Evolutionary conservation across 2,113 vertebrate genomes (phyloP), one percentile per base, ranked within the genome.

Genomic region (Cercocebus atys): DNA sequence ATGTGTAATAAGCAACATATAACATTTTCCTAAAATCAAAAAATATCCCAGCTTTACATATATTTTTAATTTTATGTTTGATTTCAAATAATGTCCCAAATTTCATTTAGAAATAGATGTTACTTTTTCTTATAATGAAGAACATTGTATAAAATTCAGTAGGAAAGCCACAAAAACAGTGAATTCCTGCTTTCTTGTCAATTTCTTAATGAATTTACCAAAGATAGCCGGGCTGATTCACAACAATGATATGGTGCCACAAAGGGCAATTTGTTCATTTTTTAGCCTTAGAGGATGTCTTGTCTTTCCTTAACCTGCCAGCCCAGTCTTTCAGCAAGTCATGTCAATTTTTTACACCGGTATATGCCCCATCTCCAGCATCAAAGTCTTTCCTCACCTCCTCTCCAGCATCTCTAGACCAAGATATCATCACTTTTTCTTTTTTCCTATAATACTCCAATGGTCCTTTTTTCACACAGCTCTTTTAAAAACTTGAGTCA

Each of bases 11-110:
- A 38, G 30, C 2, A 61, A 68, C 16, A 78, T n/a, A 73, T 3
- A 23, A 18, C 23, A 78, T n/a, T 92, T 81, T 68, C 52, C 73
- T 78, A 81, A 96, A 89, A 66, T 45, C 61, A 76, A 89, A 84
- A 86, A 57, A 38, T 83, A 95, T 25, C 32, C 35, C 50, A 52
- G 4, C 20, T 22, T 73, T 55, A 9, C 38, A 32, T 90, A 20
- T 43, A 61, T 86, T 40, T 79, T 40, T 79, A n/a, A 70, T 89
- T 84, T 72, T 57, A 6, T 13, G 0, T 18, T 5, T 20, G 18
- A 10, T 40, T 91, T 95, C 35, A 76, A 86, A 52, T 47, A 43
- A 47, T 45, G 35, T 47, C 30, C 35, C 76, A 5, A 7, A 38
- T 50, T 70, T 3, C 14, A 30, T 57, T 97, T 84, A 55, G 40